A percentile compares a stretch with the other conserved stretches of the same genome.
These are phyloP conservation scores for Aporrectodea caliginosa DNA, from an alignment of 1,140 invertebrate species.

Conservation along the genomic window DNA sequence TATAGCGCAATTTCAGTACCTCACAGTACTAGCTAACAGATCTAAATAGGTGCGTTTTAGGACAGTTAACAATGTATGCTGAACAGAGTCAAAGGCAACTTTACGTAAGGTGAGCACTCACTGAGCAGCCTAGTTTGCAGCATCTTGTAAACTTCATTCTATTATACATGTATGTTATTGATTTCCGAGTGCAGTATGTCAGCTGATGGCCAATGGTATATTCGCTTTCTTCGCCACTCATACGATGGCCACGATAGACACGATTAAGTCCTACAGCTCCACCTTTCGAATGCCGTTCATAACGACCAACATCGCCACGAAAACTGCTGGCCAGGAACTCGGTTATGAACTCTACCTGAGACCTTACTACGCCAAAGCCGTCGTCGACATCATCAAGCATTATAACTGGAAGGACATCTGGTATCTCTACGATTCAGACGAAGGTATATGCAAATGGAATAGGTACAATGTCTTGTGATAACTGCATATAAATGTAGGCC, in stretches of 20 bases:
- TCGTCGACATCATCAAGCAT: constrained; percentile 82
- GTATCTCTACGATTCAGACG: constrained; percentile 91
- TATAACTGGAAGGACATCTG: constrained; percentile 89
- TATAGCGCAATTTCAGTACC: no score
- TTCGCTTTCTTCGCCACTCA: constrained; percentile 86
- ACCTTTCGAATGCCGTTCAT: constrained; percentile 95
- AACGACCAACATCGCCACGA: constrained; percentile 50
- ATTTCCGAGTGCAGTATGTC: constrained; percentile 77
- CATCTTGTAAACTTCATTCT: no score
- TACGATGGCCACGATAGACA: constrained; percentile 84
- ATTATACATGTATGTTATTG: no score
- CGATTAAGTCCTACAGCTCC: constrained; percentile 87
- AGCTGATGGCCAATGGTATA: constrained; percentile 82
- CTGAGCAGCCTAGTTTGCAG: no score
- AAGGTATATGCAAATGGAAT: no score
- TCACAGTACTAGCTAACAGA: no score
- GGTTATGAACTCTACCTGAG: constrained; percentile 61
- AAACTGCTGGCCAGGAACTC: not conserved
- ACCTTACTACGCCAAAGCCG: constrained; percentile 84
- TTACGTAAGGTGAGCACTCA: no score
- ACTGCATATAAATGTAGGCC: no score
- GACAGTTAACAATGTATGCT: no score
- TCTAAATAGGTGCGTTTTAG: no score
- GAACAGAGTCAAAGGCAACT: no score
- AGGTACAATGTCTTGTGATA: no score